Conservation (phyloP, 2,888 invertebrate species). For the Netelia inedita region DNA sequence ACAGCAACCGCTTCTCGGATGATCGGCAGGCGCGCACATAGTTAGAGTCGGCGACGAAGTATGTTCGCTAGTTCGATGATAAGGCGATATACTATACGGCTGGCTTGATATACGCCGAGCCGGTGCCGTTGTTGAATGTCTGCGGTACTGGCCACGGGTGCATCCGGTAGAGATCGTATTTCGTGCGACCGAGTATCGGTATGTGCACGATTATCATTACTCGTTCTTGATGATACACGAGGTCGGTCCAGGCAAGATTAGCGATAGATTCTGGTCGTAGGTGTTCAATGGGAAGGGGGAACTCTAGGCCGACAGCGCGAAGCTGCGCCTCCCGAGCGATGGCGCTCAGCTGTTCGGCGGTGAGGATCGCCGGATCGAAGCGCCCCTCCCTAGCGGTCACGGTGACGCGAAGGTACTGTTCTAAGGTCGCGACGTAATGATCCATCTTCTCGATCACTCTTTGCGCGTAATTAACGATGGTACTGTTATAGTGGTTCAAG, state of each 20-base stretch:
- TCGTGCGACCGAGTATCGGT: too few species aligned
- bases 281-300: too few species aligned
- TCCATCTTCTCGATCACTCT: neutral
- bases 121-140: neutral
- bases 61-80: neutral
- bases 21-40: too few species aligned
- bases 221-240: too few species aligned
- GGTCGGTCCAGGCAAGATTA: too few species aligned
- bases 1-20: too few species aligned
- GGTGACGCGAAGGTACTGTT: neutral
- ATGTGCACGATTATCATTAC: too few species aligned
- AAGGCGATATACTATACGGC: neutral
- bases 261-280: too few species aligned
- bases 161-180: too few species aligned
- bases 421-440: neutral
- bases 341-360: too few species aligned
- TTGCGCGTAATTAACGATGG: neutral
- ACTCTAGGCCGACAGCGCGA: too few species aligned
- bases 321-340: too few species aligned
- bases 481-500: neutral
- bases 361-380: constrained; percentile 10
- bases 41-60: constrained; percentile 16
- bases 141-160: neutral
- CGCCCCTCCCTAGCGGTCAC: neutral
- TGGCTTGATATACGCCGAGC: neutral